Percentiles rank a stretch among this genome's conserved stretches.
Evolutionary conservation across 2,113 vertebrate species (phyloP).

Genomic region (Parus major): DNA sequence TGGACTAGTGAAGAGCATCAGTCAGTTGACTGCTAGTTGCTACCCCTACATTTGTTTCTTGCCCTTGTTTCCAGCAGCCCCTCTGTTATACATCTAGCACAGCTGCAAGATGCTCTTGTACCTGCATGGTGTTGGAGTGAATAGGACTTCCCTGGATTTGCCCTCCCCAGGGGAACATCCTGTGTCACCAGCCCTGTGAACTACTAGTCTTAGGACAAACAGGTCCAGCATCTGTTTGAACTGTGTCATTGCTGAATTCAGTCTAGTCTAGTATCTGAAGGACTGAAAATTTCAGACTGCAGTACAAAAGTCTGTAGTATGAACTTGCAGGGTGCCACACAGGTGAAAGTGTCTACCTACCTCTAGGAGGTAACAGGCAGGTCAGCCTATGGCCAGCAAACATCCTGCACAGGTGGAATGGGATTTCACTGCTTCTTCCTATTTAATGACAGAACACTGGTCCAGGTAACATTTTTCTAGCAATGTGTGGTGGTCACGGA

Average conservation of each 20-base stretch:
- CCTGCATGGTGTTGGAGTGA: fast-evolving
- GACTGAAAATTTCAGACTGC: background rate
- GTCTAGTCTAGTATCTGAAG: background rate
- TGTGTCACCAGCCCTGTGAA: background rate
- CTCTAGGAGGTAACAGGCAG: background rate
- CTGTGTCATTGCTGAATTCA: background rate
- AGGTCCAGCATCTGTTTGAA: background rate
- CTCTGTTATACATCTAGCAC: background rate
- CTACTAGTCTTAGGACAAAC: background rate
- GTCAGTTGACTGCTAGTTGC: background rate
- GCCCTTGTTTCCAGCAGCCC: background rate
- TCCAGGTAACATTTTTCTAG: background rate
- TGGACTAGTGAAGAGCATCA: background rate
- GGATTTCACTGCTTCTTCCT: background rate
- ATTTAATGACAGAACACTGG: background rate
- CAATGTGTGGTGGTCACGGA: background rate
- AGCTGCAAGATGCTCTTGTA: background rate
- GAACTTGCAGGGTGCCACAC: fast-evolving
- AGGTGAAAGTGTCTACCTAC: fast-evolving
- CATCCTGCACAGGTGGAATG: background rate
- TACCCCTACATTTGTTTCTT: fast-evolving
- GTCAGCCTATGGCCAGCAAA: background rate
- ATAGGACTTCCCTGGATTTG: background rate
- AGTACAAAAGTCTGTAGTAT: background rate
- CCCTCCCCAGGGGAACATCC: background rate